phyloP scores from a whole-genome alignment of 2,888 invertebrate genomes.

The Boloria euphrosyne region DNA sequence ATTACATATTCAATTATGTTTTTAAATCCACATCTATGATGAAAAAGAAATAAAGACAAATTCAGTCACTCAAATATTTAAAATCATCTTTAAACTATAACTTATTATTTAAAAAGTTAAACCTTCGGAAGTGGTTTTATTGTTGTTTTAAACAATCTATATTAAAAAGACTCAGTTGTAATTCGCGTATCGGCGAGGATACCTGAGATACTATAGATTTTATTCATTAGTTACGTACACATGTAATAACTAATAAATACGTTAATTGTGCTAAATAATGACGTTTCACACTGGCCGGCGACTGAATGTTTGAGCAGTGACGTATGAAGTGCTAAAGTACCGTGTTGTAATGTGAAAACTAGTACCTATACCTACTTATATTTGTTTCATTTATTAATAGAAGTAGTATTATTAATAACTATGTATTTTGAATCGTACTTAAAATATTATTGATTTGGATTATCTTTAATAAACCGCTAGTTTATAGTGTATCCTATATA shows the following conservation, averaged over 20 bases:
- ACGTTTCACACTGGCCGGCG: slow-evolving; percentile 40
- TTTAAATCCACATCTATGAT: no score
- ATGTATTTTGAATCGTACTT: no score
- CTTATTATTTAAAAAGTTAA: neutral
- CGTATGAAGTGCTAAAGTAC: slow-evolving; percentile 44
- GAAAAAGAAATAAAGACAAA: no score
- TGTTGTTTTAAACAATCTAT: neutral
- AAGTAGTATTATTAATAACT: neutral
- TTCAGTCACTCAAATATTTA: no score
- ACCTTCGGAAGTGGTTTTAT: neutral
- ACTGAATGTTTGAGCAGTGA: slow-evolving; percentile 40
- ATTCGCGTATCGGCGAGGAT: neutral
- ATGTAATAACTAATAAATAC: slow-evolving; percentile 36
- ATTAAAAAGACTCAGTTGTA: neutral
- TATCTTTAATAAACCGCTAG: no score
- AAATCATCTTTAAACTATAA: no score
- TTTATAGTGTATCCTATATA: no score
- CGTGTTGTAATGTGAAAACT: slow-evolving; percentile 40
- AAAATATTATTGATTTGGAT: no score
- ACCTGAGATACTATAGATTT: slow-evolving; percentile 10
- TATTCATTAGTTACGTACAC: slow-evolving; percentile 39
- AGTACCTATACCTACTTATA: slow-evolving; percentile 22
- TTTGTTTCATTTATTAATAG: slow-evolving; percentile 19
- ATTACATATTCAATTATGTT: no score
- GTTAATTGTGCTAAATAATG: slow-evolving; percentile 46